Evolutionary conservation across 1,140 invertebrate species (phyloP), one percentile per base, ranked within the genome.

Genomic region (Eriosoma lanigerum): DNA sequence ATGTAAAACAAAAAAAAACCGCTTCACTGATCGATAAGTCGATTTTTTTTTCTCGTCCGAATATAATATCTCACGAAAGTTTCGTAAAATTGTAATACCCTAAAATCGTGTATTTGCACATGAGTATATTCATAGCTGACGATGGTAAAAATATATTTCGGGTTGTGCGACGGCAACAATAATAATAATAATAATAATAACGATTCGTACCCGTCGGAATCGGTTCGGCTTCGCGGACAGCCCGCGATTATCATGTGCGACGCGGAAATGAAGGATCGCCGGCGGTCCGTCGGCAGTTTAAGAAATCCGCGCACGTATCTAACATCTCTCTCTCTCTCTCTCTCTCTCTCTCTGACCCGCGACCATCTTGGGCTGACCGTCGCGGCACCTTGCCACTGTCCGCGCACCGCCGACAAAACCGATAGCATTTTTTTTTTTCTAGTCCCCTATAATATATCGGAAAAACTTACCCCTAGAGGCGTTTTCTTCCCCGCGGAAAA

Each of bases 221-320:
- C 0, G 15, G 6, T 24, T 24, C 24, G 46, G 46, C 15, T 15
- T n/a, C n/a, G 62, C 21, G 44, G 66, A 70, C 46, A 26, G 44
- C 21, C 46, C 6, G 48, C 68, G 68, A 52, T 52, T 72, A 72
- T 21, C 68, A 24, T 21, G 46, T 19, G 46, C n/a, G 66, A 24
- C 17, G 48, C 24, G 56, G 56, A 78, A 58, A 78, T 78, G 75
- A 78, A 78, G 56, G 73, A 78, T 78, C 75, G 56, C 56, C 75
- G 13, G 21, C n/a, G 19, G 46, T 29, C 24, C 48, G 26, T 60
- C 32, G 6, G 15, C 21, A 56, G 75, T 78, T 78, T 78, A 78
- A 62, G 75, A 78, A 78, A 78, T 62, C 75, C 29, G 24, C 38
- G 75, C 75, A 78, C 75, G 75, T 72, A 38, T 38, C 3, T 38